A percentile compares a stretch with the other conserved stretches of the same genome.
Evolutionary conservation across 2,113 vertebrate genomes (phyloP).

Genomic region (Sinocyclocheilus maitianheensis): DNA sequence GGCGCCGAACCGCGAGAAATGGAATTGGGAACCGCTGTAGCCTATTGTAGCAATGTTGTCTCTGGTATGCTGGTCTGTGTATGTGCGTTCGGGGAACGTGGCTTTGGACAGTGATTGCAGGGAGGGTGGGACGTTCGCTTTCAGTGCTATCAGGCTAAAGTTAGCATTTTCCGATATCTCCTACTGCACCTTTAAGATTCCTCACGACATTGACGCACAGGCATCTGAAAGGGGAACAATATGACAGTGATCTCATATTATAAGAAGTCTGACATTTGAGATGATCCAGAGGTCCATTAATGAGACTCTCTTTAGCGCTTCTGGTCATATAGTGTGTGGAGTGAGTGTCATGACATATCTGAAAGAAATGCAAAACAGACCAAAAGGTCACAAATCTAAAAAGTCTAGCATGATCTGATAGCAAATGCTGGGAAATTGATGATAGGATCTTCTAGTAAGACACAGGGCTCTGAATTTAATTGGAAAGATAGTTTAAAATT

Average conservation of each 20-base stretch:
- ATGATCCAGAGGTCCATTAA: neutral
- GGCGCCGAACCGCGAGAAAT: too few relatives aligned
- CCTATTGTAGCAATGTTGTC: too few relatives aligned
- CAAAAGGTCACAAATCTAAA: neutral
- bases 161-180: too few relatives aligned
- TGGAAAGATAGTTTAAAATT: neutral
- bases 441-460: neutral
- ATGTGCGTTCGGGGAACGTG: too few relatives aligned
- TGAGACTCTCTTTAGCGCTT: neutral
- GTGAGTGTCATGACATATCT: neutral
- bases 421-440: neutral
- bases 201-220: neutral
- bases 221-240: neutral
- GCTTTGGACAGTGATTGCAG: too few relatives aligned
- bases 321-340: neutral
- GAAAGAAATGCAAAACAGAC: neutral
- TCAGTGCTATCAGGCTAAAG: too few relatives aligned
- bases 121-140: too few relatives aligned
- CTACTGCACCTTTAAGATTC: neutral
- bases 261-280: slow-evolving; percentile 1
- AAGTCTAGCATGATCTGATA: neutral
- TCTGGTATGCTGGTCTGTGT: too few relatives aligned
- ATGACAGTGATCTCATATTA: neutral
- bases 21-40: too few relatives aligned
- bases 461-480: neutral